Base-by-base conservation (phyloP, 2,797 vertebrate genomes). In the Lepus townsendii region DNA sequence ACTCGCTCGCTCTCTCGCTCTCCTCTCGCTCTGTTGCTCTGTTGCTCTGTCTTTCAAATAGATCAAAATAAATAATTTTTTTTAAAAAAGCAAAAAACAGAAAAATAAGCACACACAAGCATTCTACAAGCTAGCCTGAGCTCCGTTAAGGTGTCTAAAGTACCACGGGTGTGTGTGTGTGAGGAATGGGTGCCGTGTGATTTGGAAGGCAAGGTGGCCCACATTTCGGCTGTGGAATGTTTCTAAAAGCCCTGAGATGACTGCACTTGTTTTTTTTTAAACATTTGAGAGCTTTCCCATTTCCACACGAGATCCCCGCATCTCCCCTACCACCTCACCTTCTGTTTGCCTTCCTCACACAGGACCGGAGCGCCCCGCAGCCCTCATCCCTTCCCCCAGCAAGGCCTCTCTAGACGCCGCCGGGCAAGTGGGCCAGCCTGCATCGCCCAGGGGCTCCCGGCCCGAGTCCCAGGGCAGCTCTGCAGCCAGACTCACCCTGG, bases 351-450 rank as follows among this genome's bases (percentile, higher is more conserved):
- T 96, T 97, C n/a, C 54, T 60, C 66, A 66, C 80, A 54, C 98
- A 99, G 99, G 98, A 98, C 98, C 98, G 98, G 98, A 98, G 96
- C 97, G 97, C 93, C 98, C 98, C 94, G 98, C 98, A 95, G 98
- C 97, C 96, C 96, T 98, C 92, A 98, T 98, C 78, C 97, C 98
- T 95, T 98, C 98, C 79, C 72, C 96, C 91, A 94, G 97, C 83
- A 95, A 35, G 95, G 42, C 91, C 73, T 52, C 96, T 1, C 0
- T 50, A n/a, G 54, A 42, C 42, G 1, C 79, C 5, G 89, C 97
- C 30, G 96, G 96, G 22, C 96, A 95, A 27, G 83, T 13, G 24
- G 93, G 32, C 96, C 97, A 88, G 94, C 50, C 89, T 13, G 78
- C 68, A 57, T 93, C 72, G 52, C 91, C 92, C 88, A 78, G 91